Conservation (phyloP, 1,140 invertebrate species). For the Drosophila bocki region DNA sequence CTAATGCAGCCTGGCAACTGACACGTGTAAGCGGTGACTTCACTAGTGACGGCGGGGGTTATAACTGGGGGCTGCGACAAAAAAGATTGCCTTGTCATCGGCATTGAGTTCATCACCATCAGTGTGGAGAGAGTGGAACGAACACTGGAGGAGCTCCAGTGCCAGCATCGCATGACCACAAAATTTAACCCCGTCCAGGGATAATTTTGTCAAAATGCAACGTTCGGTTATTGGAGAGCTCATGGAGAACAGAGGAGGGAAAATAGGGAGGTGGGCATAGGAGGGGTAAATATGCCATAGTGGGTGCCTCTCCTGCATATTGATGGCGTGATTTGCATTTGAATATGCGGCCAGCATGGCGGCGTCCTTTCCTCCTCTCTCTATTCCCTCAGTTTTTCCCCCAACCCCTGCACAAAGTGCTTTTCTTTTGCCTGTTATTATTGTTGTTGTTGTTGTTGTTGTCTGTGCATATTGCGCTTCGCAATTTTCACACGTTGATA, state of each 20-base stretch:
- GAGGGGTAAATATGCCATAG: slow-evolving; percentile 11
- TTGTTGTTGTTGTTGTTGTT: slow-evolving; percentile 44
- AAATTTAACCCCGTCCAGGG: slow-evolving; percentile 66
- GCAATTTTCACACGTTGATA: slow-evolving; percentile 81
- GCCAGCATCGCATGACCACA: slow-evolving; percentile 50
- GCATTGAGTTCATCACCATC: slow-evolving; percentile 45
- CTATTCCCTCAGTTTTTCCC: not conserved
- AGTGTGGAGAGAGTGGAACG: slow-evolving; percentile 6
- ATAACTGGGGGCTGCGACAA: not conserved
- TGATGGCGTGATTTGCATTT: slow-evolving; percentile 84
- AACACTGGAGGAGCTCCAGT: slow-evolving; percentile 3
- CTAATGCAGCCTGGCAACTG: slow-evolving; percentile 53
- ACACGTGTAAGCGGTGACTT: slow-evolving; percentile 65
- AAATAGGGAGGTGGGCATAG: not conserved
- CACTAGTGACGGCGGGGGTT: not conserved
- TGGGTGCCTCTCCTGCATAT: slow-evolving; percentile 59
- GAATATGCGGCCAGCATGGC: slow-evolving; percentile 68
- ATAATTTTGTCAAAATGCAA: slow-evolving; percentile 82
- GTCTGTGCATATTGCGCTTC: slow-evolving; percentile 63
- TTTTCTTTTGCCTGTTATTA: slow-evolving; percentile 21
- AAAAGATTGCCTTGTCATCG: slow-evolving; percentile 43
- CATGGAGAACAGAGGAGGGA: not conserved
- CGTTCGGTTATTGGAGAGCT: slow-evolving; percentile 53
- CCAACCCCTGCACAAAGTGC: not conserved
- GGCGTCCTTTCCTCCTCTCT: slow-evolving; percentile 14